These are phyloP conservation scores for Orthonychiurus folsomi DNA, from an alignment of 2,888 invertebrate species.

Conservation along the genomic window DNA sequence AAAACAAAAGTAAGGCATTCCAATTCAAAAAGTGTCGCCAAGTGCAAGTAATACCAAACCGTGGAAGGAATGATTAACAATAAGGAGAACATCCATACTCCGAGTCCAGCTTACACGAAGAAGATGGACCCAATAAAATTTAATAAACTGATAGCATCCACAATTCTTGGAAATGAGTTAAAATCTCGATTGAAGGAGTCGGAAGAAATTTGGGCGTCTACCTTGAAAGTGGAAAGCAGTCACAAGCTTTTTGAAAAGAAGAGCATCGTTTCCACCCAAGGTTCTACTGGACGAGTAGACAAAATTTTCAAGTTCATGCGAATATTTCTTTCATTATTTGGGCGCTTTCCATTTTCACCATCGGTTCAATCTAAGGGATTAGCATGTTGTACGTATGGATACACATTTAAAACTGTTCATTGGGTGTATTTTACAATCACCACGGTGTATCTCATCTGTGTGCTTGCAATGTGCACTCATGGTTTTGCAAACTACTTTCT, in stretches of 20 bases:
- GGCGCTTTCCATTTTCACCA: constrained; percentile 9
- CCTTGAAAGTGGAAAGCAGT: not conserved
- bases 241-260: not conserved
- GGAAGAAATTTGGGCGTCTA: not conserved
- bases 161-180: not conserved
- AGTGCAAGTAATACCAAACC: no score
- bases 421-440: constrained; percentile 32
- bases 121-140: no score
- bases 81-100: no score
- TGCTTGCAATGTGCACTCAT: constrained; percentile 24
- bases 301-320: not conserved
- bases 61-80: no score
- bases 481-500: constrained; percentile 32
- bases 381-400: not conserved
- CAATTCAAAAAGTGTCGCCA: no score
- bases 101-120: no score
- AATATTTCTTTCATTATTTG: not conserved
- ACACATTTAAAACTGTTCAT: constrained; percentile 15
- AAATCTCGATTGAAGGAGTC: not conserved
- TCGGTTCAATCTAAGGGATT: not conserved
- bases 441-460: constrained; percentile 17
- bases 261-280: not conserved
- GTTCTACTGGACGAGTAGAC: not conserved
- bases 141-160: no score
- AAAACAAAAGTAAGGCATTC: no score